Conservation (phyloP, 1,140 invertebrate species). For the Anoplolepis gracilipes region DNA sequence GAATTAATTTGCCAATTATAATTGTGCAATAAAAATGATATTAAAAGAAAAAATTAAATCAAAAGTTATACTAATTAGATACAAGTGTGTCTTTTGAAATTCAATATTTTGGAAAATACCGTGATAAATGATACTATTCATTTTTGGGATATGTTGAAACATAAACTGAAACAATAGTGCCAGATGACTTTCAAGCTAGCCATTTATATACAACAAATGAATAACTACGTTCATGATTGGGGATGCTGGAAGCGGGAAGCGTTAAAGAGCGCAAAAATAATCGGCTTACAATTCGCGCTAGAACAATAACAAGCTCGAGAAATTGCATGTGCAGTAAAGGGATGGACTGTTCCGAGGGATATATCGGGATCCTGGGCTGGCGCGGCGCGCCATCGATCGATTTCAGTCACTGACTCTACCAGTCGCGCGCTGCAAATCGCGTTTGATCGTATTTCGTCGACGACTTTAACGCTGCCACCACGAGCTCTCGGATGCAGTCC, state of each 20-base stretch:
- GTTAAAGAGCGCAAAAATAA: slow-evolving; percentile 33
- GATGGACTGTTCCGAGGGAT: neutral
- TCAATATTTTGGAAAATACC: too few species aligned
- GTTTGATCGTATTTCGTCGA: slow-evolving; percentile 37
- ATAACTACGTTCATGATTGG: slow-evolving; percentile 11
- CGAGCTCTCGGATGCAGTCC: neutral
- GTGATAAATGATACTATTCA: too few species aligned
- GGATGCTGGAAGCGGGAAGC: neutral
- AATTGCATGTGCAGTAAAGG: slow-evolving; percentile 16
- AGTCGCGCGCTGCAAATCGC: slow-evolving; percentile 16
- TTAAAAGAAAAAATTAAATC: too few species aligned
- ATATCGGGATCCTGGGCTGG: slow-evolving; percentile 30
- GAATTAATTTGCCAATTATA: too few species aligned
- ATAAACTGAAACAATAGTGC: too few species aligned
- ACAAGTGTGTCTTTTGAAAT: too few species aligned
- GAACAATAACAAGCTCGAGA: slow-evolving; percentile 44
- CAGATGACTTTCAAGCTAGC: too few species aligned
- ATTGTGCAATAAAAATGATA: too few species aligned
- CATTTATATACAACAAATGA: neutral
- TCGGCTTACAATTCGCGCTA: neutral
- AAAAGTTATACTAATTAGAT: too few species aligned
- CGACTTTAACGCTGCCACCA: slow-evolving; percentile 44
- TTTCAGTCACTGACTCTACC: slow-evolving; percentile 4
- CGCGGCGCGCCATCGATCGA: slow-evolving; percentile 34
- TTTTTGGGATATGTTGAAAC: too few species aligned